Evolutionary conservation across 1,140 invertebrate genomes (phyloP), one percentile per base, ranked within the genome.

Genomic region (Mya arenaria): DNA sequence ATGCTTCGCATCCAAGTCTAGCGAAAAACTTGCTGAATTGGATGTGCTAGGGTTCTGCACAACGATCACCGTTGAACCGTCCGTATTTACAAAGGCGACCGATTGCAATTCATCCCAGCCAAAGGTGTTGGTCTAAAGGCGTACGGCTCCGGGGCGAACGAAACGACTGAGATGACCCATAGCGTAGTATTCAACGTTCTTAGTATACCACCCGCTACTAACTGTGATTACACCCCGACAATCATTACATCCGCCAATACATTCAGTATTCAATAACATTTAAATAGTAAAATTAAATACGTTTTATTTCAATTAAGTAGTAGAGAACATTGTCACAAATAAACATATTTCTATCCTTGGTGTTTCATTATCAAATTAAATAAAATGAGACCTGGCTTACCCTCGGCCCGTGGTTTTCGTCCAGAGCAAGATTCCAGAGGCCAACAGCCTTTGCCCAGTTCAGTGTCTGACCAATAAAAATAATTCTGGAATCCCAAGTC

Each of bases 361-460:
- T n/a, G n/a, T n/a, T n/a, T n/a, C n/a, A n/a, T n/a, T n/a, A n/a
- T n/a, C n/a, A n/a, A n/a, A n/a, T n/a, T n/a, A n/a, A n/a, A n/a
- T n/a, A n/a, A n/a, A 52, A 52, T 23, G 3, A 44, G 48, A 2
- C 23, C 4, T 37, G 28, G 8, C 23, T 36, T 19, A 84, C 74
- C 56, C 52, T 73, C n/a, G 87, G 87, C 19, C 87, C 85, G 8
- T 81, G 58, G 30, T 88, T 60, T 17, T 88, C 82, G 28, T 88
- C 83, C 5, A 88, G 75, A 25, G 87, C 87, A 13, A 89, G 34
- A 41, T 89, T 89, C 87, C 87, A 89, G 0, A 86, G 66, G n/a
- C 86, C 36, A 19, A 87, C 84, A 3, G 78, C 72, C 56, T 86
- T 84, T 19, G 81, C 83, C 81, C 84, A 86, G 13, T 66, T 55